Percentiles rank a stretch among this genome's conserved stretches.
Evolutionary conservation across 1,140 invertebrate genomes (phyloP).

Genomic region (Andrena cerasifolii): DNA sequence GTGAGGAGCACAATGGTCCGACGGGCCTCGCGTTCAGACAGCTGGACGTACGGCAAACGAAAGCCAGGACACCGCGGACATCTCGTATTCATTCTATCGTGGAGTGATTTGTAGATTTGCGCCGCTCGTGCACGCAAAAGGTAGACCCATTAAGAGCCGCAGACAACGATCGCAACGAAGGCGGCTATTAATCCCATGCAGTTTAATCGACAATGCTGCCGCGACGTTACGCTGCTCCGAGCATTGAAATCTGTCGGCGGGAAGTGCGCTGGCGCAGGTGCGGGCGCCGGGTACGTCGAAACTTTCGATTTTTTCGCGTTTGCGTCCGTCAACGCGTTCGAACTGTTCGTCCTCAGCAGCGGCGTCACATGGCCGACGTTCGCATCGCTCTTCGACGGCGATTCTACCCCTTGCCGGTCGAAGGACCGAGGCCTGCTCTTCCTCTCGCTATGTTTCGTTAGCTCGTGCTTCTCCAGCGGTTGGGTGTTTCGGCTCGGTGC

Average conservation of each 20-base stretch:
- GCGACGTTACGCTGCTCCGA: constrained; percentile 49
- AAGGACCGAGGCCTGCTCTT: constrained; percentile 45
- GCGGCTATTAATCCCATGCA: constrained; percentile 35
- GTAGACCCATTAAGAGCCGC: constrained; percentile 11
- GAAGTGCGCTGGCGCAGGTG: constrained; percentile 64
- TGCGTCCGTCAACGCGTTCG: constrained; percentile 40
- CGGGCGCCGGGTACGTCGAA: constrained; percentile 57
- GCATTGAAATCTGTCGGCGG: constrained; percentile 57
- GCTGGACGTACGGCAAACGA: too few species aligned
- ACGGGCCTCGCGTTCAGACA: too few species aligned
- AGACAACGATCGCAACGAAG: constrained; percentile 40
- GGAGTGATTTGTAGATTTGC: too few species aligned
- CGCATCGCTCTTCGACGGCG: constrained; percentile 23
- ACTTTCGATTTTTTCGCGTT: constrained; percentile 56
- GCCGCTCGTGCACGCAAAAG: constrained; percentile 26
- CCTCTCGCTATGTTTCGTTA: constrained; percentile 47
- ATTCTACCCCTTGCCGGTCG: constrained; percentile 15
- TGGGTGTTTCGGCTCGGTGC: constrained; percentile 41
- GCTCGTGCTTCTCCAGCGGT: constrained; percentile 33
- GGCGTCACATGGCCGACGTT: constrained; percentile 45
- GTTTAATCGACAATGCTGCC: constrained; percentile 33
- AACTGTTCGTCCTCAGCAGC: constrained; percentile 53
- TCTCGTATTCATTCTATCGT: neutral
- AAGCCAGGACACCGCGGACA: neutral
- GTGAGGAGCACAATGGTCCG: too few species aligned